phyloP scores from a whole-genome alignment of 2,888 invertebrate genomes.

The Orthonevra nobilis region DNA sequence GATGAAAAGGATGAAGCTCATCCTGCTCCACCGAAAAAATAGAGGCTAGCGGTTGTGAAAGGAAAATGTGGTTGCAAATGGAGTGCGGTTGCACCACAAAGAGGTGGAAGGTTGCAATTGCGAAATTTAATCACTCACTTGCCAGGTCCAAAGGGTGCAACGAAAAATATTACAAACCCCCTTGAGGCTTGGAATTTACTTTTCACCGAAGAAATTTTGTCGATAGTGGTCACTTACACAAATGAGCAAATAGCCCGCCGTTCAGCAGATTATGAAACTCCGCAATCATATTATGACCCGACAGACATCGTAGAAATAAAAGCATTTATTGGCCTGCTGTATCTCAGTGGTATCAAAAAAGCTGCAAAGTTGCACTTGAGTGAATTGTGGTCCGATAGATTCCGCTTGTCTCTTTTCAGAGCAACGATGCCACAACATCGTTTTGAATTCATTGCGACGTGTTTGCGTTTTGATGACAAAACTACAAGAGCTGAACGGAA shows the following conservation, averaged over 20 bases:
- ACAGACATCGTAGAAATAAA: constrained; percentile 22
- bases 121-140: constrained; percentile 15
- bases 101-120: constrained; percentile 16
- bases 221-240: constrained; percentile 10
- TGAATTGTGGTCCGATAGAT: constrained; percentile 19
- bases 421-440: constrained; percentile 17
- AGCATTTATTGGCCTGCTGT: constrained; percentile 33
- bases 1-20: constrained; percentile 5
- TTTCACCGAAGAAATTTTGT: constrained; percentile 24
- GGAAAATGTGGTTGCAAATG: constrained; percentile 13
- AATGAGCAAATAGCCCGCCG: constrained; percentile 23
- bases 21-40: constrained; percentile 24
- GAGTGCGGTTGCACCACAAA: constrained; percentile 21
- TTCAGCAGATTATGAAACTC: constrained; percentile 12
- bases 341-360: constrained; percentile 21
- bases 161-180: constrained; percentile 17
- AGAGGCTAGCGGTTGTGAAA: neutral
- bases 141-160: constrained; percentile 16
- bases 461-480: constrained; percentile 30
- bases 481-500: constrained; percentile 23
- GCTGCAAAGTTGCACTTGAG: constrained; percentile 24
- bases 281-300: constrained; percentile 6
- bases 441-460: constrained; percentile 13
- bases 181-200: constrained; percentile 26
- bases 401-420: neutral